Evolutionary conservation across 2,888 invertebrate genomes (phyloP).

Genomic region (Ophioninae sp.): DNA sequence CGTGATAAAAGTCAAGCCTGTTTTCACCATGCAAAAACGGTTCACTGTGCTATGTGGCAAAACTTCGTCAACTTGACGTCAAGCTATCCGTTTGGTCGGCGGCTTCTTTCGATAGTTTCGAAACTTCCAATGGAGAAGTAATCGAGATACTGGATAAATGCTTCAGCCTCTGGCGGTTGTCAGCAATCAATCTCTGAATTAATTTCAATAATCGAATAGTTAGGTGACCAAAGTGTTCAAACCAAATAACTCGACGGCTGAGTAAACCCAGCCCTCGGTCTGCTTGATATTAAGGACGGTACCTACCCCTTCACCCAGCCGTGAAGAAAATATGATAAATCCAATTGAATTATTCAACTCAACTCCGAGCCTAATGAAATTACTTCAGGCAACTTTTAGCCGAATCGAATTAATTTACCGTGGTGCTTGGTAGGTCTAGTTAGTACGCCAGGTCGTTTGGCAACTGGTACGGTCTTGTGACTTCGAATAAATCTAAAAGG

Average conservation of each 20-base stretch:
- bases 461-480: neutral
- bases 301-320: neutral
- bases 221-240: neutral
- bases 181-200: neutral
- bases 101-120: neutral
- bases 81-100: neutral
- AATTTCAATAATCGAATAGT: neutral
- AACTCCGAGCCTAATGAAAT: neutral
- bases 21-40: neutral
- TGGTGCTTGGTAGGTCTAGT: neutral
- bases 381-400: slow-evolving; percentile 1
- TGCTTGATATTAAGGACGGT: neutral
- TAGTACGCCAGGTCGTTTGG: neutral
- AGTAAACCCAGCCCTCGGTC: neutral
- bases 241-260: neutral
- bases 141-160: neutral
- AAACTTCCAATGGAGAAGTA: neutral
- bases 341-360: slow-evolving; percentile 5
- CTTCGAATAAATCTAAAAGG: slow-evolving; percentile 2
- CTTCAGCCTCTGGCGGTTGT: neutral
- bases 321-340: slow-evolving; percentile 8
- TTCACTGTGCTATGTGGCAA: neutral
- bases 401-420: neutral
- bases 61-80: neutral
- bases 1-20: slow-evolving; percentile 5